phyloP scores from a whole-genome alignment of 2,113 vertebrate species.

The Oenanthe melanoleuca region DNA sequence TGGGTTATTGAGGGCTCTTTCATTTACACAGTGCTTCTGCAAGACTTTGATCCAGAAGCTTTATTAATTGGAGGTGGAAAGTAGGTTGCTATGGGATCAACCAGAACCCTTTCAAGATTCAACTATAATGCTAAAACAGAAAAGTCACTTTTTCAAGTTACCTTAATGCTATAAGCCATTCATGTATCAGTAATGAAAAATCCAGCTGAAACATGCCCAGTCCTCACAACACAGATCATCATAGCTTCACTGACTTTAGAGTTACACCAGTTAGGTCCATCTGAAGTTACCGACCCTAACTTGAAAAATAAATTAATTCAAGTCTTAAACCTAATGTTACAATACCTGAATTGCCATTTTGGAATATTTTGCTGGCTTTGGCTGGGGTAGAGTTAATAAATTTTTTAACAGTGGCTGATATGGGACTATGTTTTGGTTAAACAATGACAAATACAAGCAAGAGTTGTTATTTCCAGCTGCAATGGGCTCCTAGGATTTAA shows the following conservation, averaged over 20 bases:
- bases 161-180: background rate
- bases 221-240: background rate
- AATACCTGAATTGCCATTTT: background rate
- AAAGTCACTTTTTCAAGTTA: background rate
- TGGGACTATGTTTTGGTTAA: background rate
- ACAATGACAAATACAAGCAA: background rate
- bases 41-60: background rate
- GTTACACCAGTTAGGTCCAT: background rate
- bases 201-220: background rate
- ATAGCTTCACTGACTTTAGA: background rate
- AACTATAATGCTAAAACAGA: background rate
- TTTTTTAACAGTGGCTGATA: background rate
- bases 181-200: background rate
- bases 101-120: background rate
- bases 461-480: background rate
- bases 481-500: background rate
- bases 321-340: background rate
- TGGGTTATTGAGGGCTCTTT: background rate
- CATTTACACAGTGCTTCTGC: background rate
- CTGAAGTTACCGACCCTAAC: background rate
- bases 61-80: background rate
- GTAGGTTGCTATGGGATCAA: background rate
- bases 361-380: background rate
- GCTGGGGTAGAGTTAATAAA: background rate
- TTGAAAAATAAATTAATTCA: background rate